These are phyloP conservation scores for Thecophora atra DNA, from an alignment of 2,888 invertebrate genomes.

Conservation along the genomic window DNA sequence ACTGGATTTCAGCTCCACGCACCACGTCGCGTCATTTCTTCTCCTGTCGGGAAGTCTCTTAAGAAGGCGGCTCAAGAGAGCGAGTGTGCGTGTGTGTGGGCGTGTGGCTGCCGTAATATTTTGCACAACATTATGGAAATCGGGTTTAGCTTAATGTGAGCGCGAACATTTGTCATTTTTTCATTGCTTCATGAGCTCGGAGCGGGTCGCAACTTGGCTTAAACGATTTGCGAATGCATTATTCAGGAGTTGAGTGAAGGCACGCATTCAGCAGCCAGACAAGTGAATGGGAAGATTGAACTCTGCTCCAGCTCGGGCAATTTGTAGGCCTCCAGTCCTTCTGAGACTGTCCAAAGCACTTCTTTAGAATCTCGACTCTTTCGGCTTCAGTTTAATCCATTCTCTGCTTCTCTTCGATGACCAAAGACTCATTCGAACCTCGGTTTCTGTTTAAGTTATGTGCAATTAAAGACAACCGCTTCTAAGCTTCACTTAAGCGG, in stretches of 20 bases:
- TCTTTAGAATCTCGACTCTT: no score
- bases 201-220: neutral
- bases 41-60: conserved; percentile 9
- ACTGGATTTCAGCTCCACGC: neutral
- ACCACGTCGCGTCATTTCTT: conserved; percentile 19
- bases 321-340: neutral
- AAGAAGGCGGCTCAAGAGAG: neutral
- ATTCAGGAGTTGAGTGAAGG: conserved; percentile 14
- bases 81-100: neutral
- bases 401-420: no score
- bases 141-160: conserved; percentile 59
- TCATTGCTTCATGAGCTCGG: neutral
- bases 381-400: no score
- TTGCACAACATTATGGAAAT: conserved; percentile 30
- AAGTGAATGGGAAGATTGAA: neutral
- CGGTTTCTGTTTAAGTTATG: no score
- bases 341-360: no score
- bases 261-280: neutral
- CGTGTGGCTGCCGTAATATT: neutral
- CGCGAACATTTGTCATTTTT: conserved; percentile 62
- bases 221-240: conserved; percentile 28
- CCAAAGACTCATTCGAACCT: no score
- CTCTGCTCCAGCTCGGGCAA: neutral
- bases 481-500: neutral
- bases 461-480: no score